Conservation (phyloP, 2,113 vertebrate genomes). For the Columbina picui region DNA sequence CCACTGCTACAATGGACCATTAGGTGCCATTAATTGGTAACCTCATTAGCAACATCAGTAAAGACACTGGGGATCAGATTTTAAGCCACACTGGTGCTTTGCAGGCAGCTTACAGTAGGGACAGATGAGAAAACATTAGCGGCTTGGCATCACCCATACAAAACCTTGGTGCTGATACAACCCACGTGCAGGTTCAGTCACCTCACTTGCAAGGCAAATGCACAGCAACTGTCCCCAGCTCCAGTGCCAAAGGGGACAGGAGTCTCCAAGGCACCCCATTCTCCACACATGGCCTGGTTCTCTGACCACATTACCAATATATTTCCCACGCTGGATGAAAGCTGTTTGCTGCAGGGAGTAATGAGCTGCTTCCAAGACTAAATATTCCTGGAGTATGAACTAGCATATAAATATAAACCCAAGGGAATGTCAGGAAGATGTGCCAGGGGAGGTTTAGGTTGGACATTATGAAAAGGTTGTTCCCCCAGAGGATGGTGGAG, state of each 20-base stretch:
- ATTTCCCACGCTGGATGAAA: not conserved
- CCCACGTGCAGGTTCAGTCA: not conserved
- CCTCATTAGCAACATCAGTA: conserved; percentile 39
- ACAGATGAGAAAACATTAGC: not conserved
- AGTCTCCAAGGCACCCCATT: not conserved
- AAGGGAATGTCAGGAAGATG: too few relatives aligned
- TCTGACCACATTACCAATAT: not conserved
- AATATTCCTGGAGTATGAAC: not conserved
- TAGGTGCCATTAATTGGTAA: conserved; percentile 66
- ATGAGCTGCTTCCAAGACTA: not conserved
- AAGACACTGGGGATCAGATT: conserved; percentile 1
- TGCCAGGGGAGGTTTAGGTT: too few relatives aligned
- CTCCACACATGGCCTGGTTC: rapidly evolving
- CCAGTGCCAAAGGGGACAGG: not conserved
- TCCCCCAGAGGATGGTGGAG: too few relatives aligned
- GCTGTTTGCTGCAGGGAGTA: not conserved
- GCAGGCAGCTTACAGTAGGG: not conserved
- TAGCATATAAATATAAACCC: too few relatives aligned
- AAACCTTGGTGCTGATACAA: not conserved
- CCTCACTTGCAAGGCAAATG: not conserved
- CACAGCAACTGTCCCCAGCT: not conserved
- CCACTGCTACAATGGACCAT: conserved; percentile 14
- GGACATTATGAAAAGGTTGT: too few relatives aligned
- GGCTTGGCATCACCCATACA: not conserved
- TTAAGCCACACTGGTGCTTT: not conserved